A percentile compares a stretch with the other conserved stretches of the same genome.
These are phyloP conservation scores for Fukomys damarensis DNA, from an alignment of 2,113 vertebrate genomes.

Conservation along the genomic window DNA sequence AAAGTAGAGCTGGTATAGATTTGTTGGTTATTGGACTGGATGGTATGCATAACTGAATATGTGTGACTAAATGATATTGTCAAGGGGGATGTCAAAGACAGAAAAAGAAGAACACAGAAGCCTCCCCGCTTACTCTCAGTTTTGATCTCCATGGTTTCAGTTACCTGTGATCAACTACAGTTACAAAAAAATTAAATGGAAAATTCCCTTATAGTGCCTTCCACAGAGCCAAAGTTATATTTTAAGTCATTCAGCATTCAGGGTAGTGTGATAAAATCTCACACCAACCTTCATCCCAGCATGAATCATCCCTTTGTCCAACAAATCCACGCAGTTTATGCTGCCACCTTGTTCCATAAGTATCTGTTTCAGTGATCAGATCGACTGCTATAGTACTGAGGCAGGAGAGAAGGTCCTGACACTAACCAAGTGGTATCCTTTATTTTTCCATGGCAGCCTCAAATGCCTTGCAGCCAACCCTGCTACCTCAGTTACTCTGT, in stretches of 20 bases:
- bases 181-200: background rate
- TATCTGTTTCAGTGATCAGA: background rate
- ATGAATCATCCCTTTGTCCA: background rate
- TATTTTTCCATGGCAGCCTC: background rate
- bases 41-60: background rate
- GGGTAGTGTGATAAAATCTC: background rate
- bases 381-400: background rate
- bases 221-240: background rate
- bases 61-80: background rate
- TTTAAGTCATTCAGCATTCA: background rate
- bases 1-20: background rate
- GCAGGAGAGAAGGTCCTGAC: background rate
- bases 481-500: background rate
- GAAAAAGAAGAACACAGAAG: background rate
- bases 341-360: background rate
- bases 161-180: background rate
- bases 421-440: background rate
- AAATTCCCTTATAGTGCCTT: background rate
- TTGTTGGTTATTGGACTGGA: background rate
- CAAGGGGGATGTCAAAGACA: background rate
- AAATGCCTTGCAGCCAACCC: background rate
- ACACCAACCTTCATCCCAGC: background rate
- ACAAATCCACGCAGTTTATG: background rate
- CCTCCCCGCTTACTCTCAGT: background rate
- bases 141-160: background rate